Conservation (phyloP, 2,888 invertebrate species). For the Agapetus fuscipes region DNA sequence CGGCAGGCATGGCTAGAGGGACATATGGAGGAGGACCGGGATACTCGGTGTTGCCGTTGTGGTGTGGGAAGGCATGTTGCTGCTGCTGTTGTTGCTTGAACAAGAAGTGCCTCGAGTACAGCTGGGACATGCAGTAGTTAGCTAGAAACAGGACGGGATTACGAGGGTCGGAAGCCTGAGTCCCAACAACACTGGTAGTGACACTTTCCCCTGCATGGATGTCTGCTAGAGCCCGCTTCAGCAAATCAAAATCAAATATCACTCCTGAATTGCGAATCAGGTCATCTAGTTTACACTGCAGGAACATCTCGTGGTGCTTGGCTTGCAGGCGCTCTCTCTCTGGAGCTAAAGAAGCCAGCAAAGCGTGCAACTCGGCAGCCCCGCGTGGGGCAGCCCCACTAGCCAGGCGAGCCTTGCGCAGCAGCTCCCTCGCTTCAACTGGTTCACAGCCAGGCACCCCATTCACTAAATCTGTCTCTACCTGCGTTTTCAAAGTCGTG, state of each 20-base stretch:
- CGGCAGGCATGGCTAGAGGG: conserved; percentile 23
- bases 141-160: conserved; percentile 64
- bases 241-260: conserved; percentile 55
- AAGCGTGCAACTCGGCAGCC: conserved; percentile 50
- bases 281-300: conserved; percentile 63
- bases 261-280: conserved; percentile 55
- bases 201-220: conserved; percentile 50
- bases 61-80: conserved; percentile 23
- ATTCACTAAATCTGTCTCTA: conserved; percentile 63
- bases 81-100: conserved; percentile 29
- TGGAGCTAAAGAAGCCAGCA: conserved; percentile 49
- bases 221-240: conserved; percentile 56
- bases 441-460: conserved; percentile 57
- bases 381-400: conserved; percentile 47
- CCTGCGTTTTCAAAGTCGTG: conserved; percentile 62
- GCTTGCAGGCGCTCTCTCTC: conserved; percentile 59
- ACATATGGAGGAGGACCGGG: conserved; percentile 25
- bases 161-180: conserved; percentile 31
- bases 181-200: too few relatives aligned
- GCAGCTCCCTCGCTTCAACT: conserved; percentile 53
- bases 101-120: conserved; percentile 56
- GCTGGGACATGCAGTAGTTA: conserved; percentile 67
- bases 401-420: conserved; percentile 51
- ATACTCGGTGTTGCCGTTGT: conserved; percentile 28
- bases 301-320: conserved; percentile 61